phyloP scores from a whole-genome alignment of 2,888 invertebrate genomes.

The Hybos culiciformis region DNA sequence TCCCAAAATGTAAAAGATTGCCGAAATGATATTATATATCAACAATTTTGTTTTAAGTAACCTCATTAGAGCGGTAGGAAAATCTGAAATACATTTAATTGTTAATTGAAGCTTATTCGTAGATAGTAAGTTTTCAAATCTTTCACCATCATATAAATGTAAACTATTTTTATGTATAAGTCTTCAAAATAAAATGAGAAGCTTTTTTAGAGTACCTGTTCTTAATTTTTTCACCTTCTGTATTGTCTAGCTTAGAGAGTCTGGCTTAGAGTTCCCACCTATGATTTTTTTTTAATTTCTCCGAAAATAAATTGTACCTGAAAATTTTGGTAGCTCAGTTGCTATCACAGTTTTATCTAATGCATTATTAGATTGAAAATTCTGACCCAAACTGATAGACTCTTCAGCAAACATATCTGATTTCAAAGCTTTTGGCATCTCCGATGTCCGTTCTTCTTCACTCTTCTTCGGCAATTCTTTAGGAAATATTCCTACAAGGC shows the following conservation, averaged over 20 bases:
- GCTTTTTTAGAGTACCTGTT: no score
- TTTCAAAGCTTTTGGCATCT: slow-evolving; percentile 25
- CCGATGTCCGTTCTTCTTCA: slow-evolving; percentile 20
- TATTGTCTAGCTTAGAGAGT: no score
- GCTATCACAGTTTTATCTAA: slow-evolving; percentile 20
- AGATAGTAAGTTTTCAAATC: neutral
- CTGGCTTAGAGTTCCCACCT: no score
- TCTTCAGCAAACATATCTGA: slow-evolving; percentile 22
- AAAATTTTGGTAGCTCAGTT: slow-evolving; percentile 30
- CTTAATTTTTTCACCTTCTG: no score
- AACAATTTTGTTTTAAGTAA: slow-evolving; percentile 50
- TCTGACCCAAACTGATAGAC: no score
- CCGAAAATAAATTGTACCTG: no score
- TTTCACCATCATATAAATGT: neutral
- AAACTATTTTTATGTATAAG: no score
- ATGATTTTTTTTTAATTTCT: no score
- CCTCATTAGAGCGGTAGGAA: slow-evolving; percentile 43
- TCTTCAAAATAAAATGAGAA: no score
- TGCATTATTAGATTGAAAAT: slow-evolving; percentile 20
- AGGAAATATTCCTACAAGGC: slow-evolving; percentile 53
- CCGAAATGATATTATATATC: slow-evolving; percentile 50
- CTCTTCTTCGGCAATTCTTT: slow-evolving; percentile 28
- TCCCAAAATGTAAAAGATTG: slow-evolving; percentile 49
- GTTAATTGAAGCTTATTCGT: no score
- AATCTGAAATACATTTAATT: slow-evolving; percentile 32